Conservation (phyloP, 2,113 vertebrate species). For the Scomber scombrus region DNA sequence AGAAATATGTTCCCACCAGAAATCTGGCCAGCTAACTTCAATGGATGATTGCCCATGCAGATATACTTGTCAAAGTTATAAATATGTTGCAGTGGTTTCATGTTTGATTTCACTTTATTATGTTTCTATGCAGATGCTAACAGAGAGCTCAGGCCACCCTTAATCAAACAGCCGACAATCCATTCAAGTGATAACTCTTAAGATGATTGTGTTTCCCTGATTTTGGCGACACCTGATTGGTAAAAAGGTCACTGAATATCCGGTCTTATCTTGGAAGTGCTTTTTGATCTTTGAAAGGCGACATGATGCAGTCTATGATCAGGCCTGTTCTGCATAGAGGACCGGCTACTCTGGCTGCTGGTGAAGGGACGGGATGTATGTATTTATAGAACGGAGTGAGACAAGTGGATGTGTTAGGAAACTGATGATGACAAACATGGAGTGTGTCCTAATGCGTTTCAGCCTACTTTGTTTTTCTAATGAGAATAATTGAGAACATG, state of each 20-base stretch:
- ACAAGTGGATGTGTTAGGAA: not conserved
- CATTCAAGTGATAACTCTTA: not conserved
- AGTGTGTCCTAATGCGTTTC: not conserved
- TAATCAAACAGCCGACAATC: constrained; percentile 16
- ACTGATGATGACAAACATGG: no score
- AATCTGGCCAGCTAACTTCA: not conserved
- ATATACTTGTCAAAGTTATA: not conserved
- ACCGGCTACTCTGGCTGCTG: no score
- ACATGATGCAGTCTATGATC: no score
- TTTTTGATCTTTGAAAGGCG: not conserved
- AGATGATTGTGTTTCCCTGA: not conserved
- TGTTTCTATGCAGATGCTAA: not conserved
- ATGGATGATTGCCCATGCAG: not conserved
- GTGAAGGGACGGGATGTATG: no score
- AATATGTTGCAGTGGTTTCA: not conserved
- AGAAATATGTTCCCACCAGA: not conserved
- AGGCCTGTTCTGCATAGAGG: no score
- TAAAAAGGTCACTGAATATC: not conserved
- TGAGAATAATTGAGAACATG: constrained; percentile 1
- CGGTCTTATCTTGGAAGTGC: not conserved
- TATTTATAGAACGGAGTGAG: not conserved
- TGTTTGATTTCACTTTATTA: not conserved
- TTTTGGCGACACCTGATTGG: not conserved
- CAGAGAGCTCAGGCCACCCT: not conserved
- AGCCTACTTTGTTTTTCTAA: not conserved